These are phyloP conservation scores for Platycnemis pennipes DNA, from an alignment of 2,888 invertebrate genomes.

Conservation along the genomic window DNA sequence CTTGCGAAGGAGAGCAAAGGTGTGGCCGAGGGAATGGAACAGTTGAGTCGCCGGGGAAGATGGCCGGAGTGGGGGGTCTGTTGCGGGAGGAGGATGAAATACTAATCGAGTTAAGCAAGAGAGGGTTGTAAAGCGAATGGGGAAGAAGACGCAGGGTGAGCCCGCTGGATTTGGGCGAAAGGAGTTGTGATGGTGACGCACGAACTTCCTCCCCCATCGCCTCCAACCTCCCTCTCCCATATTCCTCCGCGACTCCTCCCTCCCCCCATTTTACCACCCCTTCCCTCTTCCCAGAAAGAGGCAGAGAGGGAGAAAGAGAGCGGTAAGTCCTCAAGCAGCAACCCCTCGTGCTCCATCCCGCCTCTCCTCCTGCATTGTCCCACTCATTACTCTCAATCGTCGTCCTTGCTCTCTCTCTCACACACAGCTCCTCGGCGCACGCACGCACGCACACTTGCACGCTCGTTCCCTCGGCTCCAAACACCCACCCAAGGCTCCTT, in stretches of 20 bases:
- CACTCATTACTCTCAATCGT: slow-evolving; percentile 79
- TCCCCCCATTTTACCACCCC: slow-evolving; percentile 72
- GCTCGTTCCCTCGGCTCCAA: not conserved
- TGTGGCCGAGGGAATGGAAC: not conserved
- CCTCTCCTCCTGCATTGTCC: slow-evolving; percentile 78
- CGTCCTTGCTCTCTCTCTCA: slow-evolving; percentile 79
- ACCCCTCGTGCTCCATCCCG: slow-evolving; percentile 71
- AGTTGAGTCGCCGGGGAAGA: not conserved
- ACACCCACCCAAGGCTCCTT: not conserved
- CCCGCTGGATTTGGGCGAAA: slow-evolving; percentile 15
- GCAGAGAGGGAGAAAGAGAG: not conserved
- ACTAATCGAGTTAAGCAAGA: slow-evolving; percentile 51
- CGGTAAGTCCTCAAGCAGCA: too few relatives aligned
- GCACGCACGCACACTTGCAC: not conserved
- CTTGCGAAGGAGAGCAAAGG: not conserved
- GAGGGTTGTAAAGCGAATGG: slow-evolving; percentile 54
- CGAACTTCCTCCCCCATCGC: not conserved
- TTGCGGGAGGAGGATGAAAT: not conserved
- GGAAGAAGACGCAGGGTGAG: slow-evolving; percentile 17
- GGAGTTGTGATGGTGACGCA: slow-evolving; percentile 31
- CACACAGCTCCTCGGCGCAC: slow-evolving; percentile 75
- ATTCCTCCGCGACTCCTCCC: not conserved
- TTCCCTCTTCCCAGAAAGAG: too few relatives aligned
- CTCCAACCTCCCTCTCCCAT: not conserved
- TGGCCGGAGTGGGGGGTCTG: not conserved